Evolutionary conservation across 2,797 vertebrate genomes (phyloP), one percentile per base, ranked within the genome.

Genomic region (Hybognathus amarus): DNA sequence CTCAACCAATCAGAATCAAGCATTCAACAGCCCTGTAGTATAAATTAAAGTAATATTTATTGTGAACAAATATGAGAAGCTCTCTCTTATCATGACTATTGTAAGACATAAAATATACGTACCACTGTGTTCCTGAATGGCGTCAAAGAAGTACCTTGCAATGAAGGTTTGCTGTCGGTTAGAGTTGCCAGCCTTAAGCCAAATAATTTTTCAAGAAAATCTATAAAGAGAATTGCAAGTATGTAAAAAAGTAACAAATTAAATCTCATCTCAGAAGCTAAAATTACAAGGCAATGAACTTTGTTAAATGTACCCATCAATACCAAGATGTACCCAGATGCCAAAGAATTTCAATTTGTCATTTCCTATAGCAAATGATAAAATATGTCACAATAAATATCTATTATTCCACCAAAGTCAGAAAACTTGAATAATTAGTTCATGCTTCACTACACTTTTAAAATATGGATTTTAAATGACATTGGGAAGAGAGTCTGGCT

Each of bases 251-350:
- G 1, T 18, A 54, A 24, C 9, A 59, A 27, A 24, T 61, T 27
- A 61, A 12, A 63, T 15, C 6, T 7, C 13, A 63, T 33, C 13
- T 64, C 27, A 64, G 27, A 64, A 6, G 30, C 61, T 33, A 64
- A 61, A 61, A 6, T 27, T 13, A 27, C 4, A 11, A 61, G 1
- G n/a, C 13, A 63, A 30, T 30, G 1, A 30, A 63, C 27, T 33
- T 63, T 2, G 27, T 63, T 63, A 27, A 15, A 50, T 24, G 27
- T 73, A 73, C 69, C 24, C 45, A 71, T 71, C 42, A 50, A 71
- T 71, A 30, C 45, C 42, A 66, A 78, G 56, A 78, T 61, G 76
- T 59, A 73, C 70, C 47, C 70, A 73, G 45, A 73, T 33, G 50
- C 69, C 69, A 30, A 27, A 70, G 40, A 47, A 71, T 50, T 71